phyloP scores from a whole-genome alignment of 2,888 invertebrate species.

The Malthinus flaveolus region DNA sequence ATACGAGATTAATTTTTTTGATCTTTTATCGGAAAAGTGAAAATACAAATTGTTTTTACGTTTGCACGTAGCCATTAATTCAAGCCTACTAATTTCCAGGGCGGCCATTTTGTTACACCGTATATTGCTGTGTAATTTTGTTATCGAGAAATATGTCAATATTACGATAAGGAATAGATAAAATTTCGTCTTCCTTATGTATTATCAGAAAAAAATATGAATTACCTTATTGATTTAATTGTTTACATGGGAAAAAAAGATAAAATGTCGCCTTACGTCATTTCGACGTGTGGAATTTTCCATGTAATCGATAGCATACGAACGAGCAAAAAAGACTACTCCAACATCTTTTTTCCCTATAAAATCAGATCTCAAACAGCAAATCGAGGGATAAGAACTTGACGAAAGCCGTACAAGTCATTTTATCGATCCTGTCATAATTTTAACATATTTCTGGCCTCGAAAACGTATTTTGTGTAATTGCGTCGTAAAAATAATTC shows the following conservation, averaged over 20 bases:
- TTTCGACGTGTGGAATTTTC: slow-evolving; percentile 22
- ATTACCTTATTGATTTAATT: slow-evolving; percentile 19
- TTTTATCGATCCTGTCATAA: slow-evolving; percentile 36
- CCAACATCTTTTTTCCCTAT: no score
- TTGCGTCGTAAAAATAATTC: slow-evolving; percentile 54
- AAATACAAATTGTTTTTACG: no score
- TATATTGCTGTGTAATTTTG: slow-evolving; percentile 1
- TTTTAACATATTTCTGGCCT: slow-evolving; percentile 51
- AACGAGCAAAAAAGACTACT: no score
- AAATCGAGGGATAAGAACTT: slow-evolving; percentile 13
- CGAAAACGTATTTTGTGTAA: slow-evolving; percentile 44
- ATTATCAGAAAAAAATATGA: slow-evolving; percentile 17
- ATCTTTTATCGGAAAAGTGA: no score
- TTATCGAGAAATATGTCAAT: slow-evolving; percentile 46
- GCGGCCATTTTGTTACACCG: slow-evolving; percentile 31
- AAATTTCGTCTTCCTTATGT: slow-evolving; percentile 21
- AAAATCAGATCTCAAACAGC: no score
- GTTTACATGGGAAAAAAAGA: slow-evolving; percentile 12
- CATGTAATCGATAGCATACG: slow-evolving; percentile 1
- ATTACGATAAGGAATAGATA: slow-evolving; percentile 43
- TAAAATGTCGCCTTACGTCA: slow-evolving; percentile 21
- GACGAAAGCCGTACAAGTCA: slow-evolving; percentile 8
- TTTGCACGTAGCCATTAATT: slow-evolving; percentile 29
- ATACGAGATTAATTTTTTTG: no score
- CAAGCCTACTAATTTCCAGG: slow-evolving; percentile 15